phyloP scores from a whole-genome alignment of 2,888 invertebrate species.

The Dione vanillae region DNA sequence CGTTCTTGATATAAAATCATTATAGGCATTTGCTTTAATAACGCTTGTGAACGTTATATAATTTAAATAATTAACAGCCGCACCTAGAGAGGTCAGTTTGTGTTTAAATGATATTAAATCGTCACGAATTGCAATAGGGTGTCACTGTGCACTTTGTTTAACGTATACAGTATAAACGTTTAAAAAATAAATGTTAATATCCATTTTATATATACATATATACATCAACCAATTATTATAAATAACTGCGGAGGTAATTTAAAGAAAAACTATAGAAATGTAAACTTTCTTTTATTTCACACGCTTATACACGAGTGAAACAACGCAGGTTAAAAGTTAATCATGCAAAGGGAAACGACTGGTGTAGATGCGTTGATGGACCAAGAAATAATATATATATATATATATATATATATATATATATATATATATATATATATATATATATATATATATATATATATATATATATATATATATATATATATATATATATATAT shows the following conservation, averaged over 20 bases:
- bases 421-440: too few species aligned
- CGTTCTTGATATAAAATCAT: conserved; percentile 31
- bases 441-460: too few species aligned
- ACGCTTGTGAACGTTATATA: conserved; percentile 2
- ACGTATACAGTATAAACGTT: too few species aligned
- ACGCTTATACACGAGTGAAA: neutral
- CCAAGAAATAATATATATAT: neutral
- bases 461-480: too few species aligned
- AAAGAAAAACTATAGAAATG: too few species aligned
- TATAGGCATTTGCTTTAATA: conserved; percentile 13
- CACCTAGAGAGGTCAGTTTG: conserved; percentile 4
- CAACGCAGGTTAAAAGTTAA: conserved; percentile 69
- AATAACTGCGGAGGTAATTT: neutral
- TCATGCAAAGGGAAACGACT: conserved; percentile 61
- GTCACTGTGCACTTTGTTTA: neutral
- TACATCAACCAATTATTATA: neutral
- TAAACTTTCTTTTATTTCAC: neutral
- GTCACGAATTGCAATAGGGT: neutral
- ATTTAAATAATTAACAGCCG: neutral
- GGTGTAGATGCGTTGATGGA: conserved; percentile 51
- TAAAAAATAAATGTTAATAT: too few species aligned
- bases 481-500: too few species aligned
- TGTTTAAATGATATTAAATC: neutral
- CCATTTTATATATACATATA: too few species aligned
- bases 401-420: too few species aligned